Evolutionary conservation across 2,797 vertebrate genomes (phyloP).

Genomic region (Bufotes viridis): DNA sequence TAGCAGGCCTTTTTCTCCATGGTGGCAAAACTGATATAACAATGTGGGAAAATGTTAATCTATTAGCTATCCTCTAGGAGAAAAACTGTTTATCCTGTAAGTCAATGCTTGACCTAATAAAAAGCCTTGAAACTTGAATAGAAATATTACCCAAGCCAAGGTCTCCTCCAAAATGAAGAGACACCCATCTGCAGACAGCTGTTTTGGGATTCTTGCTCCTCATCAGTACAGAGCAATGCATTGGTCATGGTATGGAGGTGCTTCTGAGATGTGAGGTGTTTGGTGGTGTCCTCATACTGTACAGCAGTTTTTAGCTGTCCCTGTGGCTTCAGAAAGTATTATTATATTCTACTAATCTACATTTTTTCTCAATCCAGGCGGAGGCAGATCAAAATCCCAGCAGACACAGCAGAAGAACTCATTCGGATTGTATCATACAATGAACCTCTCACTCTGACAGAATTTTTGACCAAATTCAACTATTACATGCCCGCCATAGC

Average conservation of each 20-base stretch:
- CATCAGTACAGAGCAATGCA: too few species aligned
- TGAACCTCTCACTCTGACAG: constrained; percentile 75
- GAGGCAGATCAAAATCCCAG: constrained; percentile 79
- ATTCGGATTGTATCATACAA: constrained; percentile 70
- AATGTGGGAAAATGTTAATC: too few species aligned
- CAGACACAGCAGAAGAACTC: constrained; percentile 72
- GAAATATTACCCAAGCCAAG: too few species aligned
- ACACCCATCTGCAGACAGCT: too few species aligned
- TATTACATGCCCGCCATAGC: constrained; percentile 91
- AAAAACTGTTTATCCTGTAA: too few species aligned
- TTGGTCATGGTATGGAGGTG: not conserved
- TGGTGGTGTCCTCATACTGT: not conserved
- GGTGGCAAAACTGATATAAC: too few species aligned
- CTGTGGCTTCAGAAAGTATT: not conserved
- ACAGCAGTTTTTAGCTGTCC: not conserved
- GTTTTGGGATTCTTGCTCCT: too few species aligned
- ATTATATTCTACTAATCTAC: not conserved
- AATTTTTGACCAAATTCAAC: constrained; percentile 84
- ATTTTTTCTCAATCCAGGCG: constrained; percentile 72
- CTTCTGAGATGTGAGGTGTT: not conserved
- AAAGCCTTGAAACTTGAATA: too few species aligned
- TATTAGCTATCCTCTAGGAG: too few species aligned
- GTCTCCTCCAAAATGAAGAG: too few species aligned
- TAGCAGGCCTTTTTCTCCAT: too few species aligned
- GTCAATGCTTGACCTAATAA: too few species aligned